A percentile compares a stretch with the other conserved stretches of the same genome.
Evolutionary conservation across 2,113 vertebrate species (phyloP).

Genomic region (Oryzias woworae): DNA sequence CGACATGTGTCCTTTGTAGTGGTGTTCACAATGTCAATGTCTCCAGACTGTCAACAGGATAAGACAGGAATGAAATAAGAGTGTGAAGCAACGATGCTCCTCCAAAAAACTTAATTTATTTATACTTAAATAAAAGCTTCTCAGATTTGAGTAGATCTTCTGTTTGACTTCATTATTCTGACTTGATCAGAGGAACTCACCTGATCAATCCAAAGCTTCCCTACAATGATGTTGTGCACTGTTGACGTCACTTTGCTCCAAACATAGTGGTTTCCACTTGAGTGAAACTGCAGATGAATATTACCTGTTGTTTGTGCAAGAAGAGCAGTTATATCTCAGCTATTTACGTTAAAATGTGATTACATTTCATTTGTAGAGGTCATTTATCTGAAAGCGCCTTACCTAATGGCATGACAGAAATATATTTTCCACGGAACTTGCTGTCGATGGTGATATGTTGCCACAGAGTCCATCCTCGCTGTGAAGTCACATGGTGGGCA

Average conservation of each 20-base stretch:
- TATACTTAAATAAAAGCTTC: no score
- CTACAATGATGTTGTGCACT: constrained; percentile 96
- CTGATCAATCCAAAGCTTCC: constrained; percentile 98
- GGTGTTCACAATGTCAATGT: constrained; percentile 91
- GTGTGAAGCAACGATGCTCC: no score
- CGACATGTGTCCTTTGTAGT: constrained; percentile 92
- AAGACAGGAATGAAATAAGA: constrained; percentile 28
- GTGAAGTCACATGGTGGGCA: constrained; percentile 89
- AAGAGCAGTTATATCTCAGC: neutral
- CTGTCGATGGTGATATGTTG: constrained; percentile 96
- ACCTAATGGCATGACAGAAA: constrained; percentile 95
- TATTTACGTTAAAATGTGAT: neutral
- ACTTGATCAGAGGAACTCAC: constrained; percentile 46
- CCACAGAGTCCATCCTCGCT: constrained; percentile 92
- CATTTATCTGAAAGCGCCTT: constrained; percentile 28
- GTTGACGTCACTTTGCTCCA: constrained; percentile 98
- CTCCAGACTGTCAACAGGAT: constrained; percentile 83
- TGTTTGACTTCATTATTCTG: neutral
- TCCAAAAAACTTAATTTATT: no score
- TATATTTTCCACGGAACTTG: constrained; percentile 97
- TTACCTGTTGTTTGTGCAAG: constrained; percentile 73
- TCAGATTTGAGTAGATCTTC: neutral
- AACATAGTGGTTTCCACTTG: constrained; percentile 89
- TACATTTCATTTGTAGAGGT: neutral
- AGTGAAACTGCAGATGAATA: constrained; percentile 92